Percentiles rank a stretch among this genome's conserved stretches.
These are phyloP conservation scores for Prolemur simus DNA, from an alignment of 2,113 vertebrate genomes.

Conservation along the genomic window DNA sequence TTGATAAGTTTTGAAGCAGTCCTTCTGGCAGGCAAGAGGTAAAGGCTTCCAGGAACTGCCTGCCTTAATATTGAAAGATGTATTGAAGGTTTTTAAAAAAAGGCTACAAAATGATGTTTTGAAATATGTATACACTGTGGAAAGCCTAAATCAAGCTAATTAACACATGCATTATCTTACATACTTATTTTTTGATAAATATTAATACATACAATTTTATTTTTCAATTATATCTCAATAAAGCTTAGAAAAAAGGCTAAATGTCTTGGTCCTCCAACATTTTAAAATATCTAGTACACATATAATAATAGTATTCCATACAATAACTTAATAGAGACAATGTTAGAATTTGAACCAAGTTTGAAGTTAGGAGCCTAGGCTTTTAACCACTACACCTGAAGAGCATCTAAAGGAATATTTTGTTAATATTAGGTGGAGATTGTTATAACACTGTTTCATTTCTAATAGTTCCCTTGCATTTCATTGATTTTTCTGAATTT, in stretches of 20 bases:
- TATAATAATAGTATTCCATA: not conserved
- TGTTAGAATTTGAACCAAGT: not conserved
- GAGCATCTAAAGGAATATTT: not conserved
- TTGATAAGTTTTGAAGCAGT: slow-evolving; percentile 39
- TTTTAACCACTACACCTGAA: not conserved
- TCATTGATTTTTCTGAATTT: not conserved
- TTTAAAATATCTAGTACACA: not conserved
- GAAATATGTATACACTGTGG: not conserved
- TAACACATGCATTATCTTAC: not conserved
- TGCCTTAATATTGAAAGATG: slow-evolving; percentile 27
- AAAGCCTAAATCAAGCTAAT: not conserved
- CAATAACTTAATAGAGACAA: not conserved
- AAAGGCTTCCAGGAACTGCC: slow-evolving; percentile 66
- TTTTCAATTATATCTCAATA: not conserved
- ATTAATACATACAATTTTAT: no score
- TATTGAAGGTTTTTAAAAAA: not conserved
- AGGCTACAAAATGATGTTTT: not conserved
- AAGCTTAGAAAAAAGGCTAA: not conserved
- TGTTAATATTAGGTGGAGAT: not conserved
- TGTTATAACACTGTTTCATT: not conserved
- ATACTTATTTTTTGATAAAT: not conserved
- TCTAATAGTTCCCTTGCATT: not conserved
- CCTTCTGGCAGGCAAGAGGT: slow-evolving; percentile 16
- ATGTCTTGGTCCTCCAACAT: not conserved
- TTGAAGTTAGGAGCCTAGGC: not conserved